Conservation (phyloP, 2,113 vertebrate genomes). For the Parotia lawesii region DNA sequence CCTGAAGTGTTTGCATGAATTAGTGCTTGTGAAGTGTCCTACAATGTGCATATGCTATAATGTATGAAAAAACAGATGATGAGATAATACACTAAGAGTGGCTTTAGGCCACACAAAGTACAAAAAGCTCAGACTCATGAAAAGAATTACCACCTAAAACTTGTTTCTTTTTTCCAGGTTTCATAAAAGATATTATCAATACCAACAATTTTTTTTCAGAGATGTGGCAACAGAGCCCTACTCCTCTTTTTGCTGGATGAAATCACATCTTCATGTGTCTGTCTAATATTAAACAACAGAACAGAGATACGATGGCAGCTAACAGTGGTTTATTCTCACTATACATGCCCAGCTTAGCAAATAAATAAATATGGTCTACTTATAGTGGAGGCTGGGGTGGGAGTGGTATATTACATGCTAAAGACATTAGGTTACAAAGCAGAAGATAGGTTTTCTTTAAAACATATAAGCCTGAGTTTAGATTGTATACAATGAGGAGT, state of each 20-base stretch:
- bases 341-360: not conserved
- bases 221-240: not conserved
- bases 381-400: not conserved
- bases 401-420: not conserved
- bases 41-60: not conserved
- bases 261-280: not conserved
- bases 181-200: not conserved
- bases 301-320: not conserved
- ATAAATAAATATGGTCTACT: not conserved
- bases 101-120: not conserved
- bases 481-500: not conserved
- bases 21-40: not conserved
- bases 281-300: not conserved
- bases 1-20: not conserved
- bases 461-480: not conserved
- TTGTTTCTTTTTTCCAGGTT: not conserved
- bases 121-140: not conserved
- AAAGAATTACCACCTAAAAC: not conserved
- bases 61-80: not conserved
- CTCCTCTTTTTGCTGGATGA: not conserved
- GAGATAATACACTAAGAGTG: not conserved
- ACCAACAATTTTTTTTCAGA: not conserved
- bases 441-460: not conserved
- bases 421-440: not conserved
- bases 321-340: not conserved